Evolutionary conservation across 2,113 vertebrate genomes (phyloP), one percentile per base, ranked within the genome.

Genomic region (Regulus satrapa): DNA sequence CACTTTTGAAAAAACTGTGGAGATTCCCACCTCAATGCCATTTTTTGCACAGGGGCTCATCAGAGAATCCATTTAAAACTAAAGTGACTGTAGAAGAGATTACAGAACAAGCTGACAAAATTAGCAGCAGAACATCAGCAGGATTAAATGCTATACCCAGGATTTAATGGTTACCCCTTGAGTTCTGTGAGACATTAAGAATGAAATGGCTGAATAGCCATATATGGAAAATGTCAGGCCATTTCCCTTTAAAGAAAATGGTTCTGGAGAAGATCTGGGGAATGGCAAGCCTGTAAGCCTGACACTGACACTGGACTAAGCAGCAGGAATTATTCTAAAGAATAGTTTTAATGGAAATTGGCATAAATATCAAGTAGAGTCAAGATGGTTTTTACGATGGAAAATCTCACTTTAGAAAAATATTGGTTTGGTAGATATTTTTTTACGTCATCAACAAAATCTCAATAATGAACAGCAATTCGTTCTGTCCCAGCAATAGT

Each of bases 41-140:
- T 38, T 78, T 91, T 84, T 78, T 76, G 26, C 49, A 67, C 4
- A 8, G 14, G 6, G 7, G 36, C 59, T 94, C 43, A 74, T 71
- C 52, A 75, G 48, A 89, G 40, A 18, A 93, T 85, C 21, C 40
- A 82, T 52, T 43, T 63, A 67, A 91, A 91, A 66, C 15, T 34
- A 14, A 89, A 94, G 28, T 25, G 43, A 67, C 34, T 78, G n/a
- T 46, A 63, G 61, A 81, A 89, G 10, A 87, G 48, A 63, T 67
- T 72, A 85, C 36, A 89, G 78, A 85, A 89, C 18, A 52, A 87
- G 3, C 4, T 40, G 54, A 72, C 23, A 55, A 85, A 92, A 75
- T 81, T 69, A 88, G 38, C 38, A 79, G 21, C n/a, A 56, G 62
- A 91, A 88, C 20, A 43, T 48, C 36, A 82, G 43, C 18, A 81